These are phyloP conservation scores for Virgularia gustaviana DNA, from an alignment of 92 coral and sea anemone species.

Conservation along the genomic window DNA sequence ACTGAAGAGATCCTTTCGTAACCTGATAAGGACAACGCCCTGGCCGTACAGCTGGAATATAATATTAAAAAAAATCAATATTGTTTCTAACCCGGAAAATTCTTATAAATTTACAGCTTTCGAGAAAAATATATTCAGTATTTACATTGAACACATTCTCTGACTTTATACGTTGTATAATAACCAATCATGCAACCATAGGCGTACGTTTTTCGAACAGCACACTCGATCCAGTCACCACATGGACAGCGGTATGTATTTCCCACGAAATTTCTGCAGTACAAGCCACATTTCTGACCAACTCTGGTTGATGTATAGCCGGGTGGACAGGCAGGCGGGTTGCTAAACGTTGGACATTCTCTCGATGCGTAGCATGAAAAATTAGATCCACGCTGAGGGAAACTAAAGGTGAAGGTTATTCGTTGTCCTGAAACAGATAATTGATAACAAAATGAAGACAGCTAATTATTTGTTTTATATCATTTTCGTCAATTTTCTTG, in stretches of 20 bases:
- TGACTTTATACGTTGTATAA: slow-evolving; percentile 13
- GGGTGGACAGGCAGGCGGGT: slow-evolving; percentile 17
- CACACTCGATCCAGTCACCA: slow-evolving; percentile 25
- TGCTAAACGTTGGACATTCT: not conserved
- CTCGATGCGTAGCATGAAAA: not conserved
- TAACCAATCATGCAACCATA: not conserved
- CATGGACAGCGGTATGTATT: slow-evolving; percentile 27
- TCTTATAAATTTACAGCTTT: too few species aligned
- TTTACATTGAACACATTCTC: slow-evolving; percentile 19
- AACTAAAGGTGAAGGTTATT: slow-evolving; percentile 14
- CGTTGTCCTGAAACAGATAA: not conserved
- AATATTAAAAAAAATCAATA: too few species aligned
- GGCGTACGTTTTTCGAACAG: slow-evolving; percentile 1
- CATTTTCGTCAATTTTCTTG: too few species aligned
- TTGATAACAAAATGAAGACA: not conserved
- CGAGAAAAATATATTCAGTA: too few species aligned
- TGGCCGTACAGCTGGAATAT: too few species aligned
- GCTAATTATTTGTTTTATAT: not conserved
- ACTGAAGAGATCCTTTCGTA: too few species aligned
- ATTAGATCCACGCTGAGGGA: not conserved
- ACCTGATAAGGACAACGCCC: too few species aligned
- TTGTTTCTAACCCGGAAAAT: too few species aligned
- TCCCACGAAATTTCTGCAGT: slow-evolving; percentile 25
- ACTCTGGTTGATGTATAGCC: slow-evolving; percentile 2
- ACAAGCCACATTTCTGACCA: slow-evolving; percentile 4